Evolutionary conservation across 2,797 vertebrate genomes (phyloP).

Genomic region (Vipera latastei): DNA sequence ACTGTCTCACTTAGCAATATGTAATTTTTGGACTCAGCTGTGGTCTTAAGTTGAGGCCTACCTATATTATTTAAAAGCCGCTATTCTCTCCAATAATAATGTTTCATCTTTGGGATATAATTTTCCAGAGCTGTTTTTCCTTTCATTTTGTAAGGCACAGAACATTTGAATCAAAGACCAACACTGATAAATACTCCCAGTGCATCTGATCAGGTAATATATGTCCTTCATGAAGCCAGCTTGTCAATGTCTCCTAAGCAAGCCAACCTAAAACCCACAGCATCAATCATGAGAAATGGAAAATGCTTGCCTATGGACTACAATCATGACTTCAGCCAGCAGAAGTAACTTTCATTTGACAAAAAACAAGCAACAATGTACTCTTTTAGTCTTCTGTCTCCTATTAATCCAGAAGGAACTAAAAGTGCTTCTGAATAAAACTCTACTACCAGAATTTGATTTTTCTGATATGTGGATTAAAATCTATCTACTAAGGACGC

Average conservation of each 20-base stretch:
- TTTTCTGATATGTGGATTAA: conserved; percentile 2
- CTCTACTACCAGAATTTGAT: neutral
- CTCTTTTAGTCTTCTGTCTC: neutral
- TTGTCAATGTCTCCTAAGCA: conserved; percentile 26
- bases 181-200: conserved; percentile 37
- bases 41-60: neutral
- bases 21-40: neutral
- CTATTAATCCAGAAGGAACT: neutral
- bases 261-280: neutral
- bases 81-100: conserved; percentile 20
- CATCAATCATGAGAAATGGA: conserved; percentile 5
- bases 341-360: conserved; percentile 26
- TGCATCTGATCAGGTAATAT: conserved; percentile 33
- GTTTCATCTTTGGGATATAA: conserved; percentile 14
- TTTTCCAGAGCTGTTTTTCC: conserved; percentile 19
- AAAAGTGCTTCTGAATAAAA: conserved; percentile 1
- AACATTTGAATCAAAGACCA: conserved; percentile 24
- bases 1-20: neutral
- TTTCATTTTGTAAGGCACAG: conserved; percentile 24
- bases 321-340: neutral
- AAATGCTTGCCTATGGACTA: conserved; percentile 4
- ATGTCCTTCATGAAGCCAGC: conserved; percentile 20
- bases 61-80: conserved; percentile 23
- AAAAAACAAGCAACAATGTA: neutral
- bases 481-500: neutral